Percentiles rank a stretch among this genome's conserved stretches.
Evolutionary conservation across 1,140 invertebrate species (phyloP).

Genomic region (Ganaspis sp.): DNA sequence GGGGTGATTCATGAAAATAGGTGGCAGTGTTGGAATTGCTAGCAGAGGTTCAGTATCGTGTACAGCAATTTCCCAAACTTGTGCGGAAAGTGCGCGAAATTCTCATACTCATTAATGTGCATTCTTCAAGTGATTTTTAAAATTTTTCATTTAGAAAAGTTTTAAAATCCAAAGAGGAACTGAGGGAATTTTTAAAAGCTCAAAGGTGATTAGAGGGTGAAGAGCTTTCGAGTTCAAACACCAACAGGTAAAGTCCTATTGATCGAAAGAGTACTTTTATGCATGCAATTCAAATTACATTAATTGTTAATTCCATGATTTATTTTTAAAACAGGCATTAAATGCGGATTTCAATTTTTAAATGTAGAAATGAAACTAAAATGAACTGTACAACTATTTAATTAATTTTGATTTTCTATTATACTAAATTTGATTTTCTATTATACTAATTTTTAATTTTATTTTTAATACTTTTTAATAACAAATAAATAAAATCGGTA

Average conservation of each 20-base stretch:
- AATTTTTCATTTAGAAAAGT: not conserved
- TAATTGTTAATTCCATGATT: not conserved
- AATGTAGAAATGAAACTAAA: too few species aligned
- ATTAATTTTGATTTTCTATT: too few species aligned
- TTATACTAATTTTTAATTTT: too few species aligned
- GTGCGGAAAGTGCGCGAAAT: not conserved
- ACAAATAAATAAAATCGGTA: too few species aligned
- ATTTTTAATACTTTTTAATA: too few species aligned
- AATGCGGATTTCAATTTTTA: too few species aligned
- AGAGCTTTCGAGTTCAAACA: constrained; percentile 1
- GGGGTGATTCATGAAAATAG: not conserved
- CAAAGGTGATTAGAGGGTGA: not conserved
- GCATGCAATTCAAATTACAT: not conserved
- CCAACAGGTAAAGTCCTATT: constrained; percentile 25
- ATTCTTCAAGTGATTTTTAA: not conserved
- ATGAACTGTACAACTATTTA: too few species aligned
- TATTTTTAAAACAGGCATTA: not conserved
- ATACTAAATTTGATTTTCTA: too few species aligned
- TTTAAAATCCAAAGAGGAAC: not conserved
- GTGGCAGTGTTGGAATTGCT: constrained; percentile 38
- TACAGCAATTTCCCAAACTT: constrained; percentile 37
- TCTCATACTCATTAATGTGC: not conserved
- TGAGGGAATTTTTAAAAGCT: not conserved
- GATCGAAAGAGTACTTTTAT: not conserved
- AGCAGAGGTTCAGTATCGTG: constrained; percentile 46